Percentiles rank a stretch among this genome's conserved stretches.
Conservation (phyloP, 2,888 invertebrate species). For the Penaeus monodon region DNA sequence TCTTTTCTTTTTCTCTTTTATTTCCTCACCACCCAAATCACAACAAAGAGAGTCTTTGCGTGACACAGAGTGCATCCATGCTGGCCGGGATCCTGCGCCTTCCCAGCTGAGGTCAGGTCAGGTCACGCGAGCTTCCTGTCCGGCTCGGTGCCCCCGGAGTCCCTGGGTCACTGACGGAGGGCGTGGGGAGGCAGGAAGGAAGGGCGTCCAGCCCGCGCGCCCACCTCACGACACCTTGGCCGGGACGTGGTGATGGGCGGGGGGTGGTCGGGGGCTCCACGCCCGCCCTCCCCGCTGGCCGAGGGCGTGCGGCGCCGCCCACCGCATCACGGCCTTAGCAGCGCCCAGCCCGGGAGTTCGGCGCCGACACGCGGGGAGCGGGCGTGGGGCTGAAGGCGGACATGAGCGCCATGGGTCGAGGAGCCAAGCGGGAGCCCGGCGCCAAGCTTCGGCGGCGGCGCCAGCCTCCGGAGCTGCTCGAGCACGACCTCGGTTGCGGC, state of each 20-base stretch:
- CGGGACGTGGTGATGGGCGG: conserved; percentile 52
- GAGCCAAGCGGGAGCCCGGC: conserved; percentile 30
- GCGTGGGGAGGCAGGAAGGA: not conserved
- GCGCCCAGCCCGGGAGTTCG: conserved; percentile 31
- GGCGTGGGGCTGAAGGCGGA: conserved; percentile 4
- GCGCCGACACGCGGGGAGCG: conserved; percentile 24
- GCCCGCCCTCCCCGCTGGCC: conserved; percentile 59
- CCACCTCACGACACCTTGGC: conserved; percentile 56
- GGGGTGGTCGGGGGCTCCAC: conserved; percentile 53
- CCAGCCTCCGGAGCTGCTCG: not conserved
- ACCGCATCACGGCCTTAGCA: conserved; percentile 55
- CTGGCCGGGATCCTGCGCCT: no score
- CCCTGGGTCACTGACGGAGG: not conserved
- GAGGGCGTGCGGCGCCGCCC: conserved; percentile 50
- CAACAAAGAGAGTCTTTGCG: no score
- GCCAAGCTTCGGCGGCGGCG: conserved; percentile 20
- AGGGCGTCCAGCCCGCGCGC: conserved; percentile 32
- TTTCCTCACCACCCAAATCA: no score
- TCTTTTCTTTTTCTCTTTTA: no score
- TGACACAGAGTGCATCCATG: no score
- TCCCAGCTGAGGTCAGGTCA: no score
- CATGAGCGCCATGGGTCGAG: conserved; percentile 25
- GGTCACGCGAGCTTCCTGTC: no score
- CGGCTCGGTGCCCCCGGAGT: no score
- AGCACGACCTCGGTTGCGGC: conserved; percentile 3